A percentile compares a stretch with the other conserved stretches of the same genome.
Evolutionary conservation across 1,140 invertebrate genomes (phyloP).

Genomic region (Dendroctonus ponderosae): DNA sequence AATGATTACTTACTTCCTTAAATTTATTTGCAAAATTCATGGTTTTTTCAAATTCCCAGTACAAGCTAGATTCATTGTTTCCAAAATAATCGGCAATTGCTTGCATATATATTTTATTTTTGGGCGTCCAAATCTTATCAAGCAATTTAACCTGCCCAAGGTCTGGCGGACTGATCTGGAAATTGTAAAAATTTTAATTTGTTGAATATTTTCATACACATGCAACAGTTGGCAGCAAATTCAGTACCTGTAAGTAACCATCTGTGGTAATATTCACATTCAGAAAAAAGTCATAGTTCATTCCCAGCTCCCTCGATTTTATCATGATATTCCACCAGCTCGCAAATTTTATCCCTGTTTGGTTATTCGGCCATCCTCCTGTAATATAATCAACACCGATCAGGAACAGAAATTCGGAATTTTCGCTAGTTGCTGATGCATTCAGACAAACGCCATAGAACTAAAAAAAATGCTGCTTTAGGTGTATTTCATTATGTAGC

Average conservation of each 20-base stretch:
- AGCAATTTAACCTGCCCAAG: no score
- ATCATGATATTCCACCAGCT: constrained; percentile 77
- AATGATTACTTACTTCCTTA: neutral
- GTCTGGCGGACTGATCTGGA: no score
- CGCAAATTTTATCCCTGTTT: constrained; percentile 65
- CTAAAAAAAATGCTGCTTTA: constrained; percentile 3
- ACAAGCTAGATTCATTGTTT: no score
- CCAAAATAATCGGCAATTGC: neutral
- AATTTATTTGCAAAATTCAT: neutral
- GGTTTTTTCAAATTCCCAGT: neutral
- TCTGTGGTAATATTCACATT: neutral
- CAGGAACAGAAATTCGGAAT: constrained; percentile 65
- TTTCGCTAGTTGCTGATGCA: constrained; percentile 68
- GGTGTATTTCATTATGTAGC: neutral
- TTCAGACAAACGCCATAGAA: constrained; percentile 83
- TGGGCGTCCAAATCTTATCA: no score
- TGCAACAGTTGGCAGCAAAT: no score
- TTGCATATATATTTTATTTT: no score
- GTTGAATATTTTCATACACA: no score
- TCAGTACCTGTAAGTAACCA: neutral
- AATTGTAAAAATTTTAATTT: no score
- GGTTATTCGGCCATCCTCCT: constrained; percentile 79
- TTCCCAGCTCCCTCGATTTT: constrained; percentile 71
- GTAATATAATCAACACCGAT: constrained; percentile 71
- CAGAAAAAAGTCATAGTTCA: constrained; percentile 82